Evolutionary conservation across 2,888 invertebrate species (phyloP).

Genomic region (Mylabris sibirica): DNA sequence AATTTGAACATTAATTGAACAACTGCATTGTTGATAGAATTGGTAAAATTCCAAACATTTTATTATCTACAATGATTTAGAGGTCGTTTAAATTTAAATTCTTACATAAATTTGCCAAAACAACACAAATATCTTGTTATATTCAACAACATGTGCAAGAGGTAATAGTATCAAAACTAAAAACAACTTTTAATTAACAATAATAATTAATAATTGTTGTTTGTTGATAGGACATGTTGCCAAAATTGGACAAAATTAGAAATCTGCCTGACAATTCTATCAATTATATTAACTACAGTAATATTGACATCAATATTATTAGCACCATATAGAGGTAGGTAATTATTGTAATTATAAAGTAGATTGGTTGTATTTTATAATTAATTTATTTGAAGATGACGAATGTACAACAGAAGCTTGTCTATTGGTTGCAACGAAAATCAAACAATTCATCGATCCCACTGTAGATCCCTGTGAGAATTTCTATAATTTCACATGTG

Average conservation of each 20-base stretch:
- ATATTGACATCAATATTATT: neutral
- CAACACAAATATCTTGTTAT: neutral
- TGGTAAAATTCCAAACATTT: neutral
- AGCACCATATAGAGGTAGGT: neutral
- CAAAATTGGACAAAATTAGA: constrained; percentile 1
- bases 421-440: neutral
- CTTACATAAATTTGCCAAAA: neutral
- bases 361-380: neutral
- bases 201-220: neutral
- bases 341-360: neutral
- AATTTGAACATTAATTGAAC: neutral
- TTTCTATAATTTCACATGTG: constrained; percentile 79
- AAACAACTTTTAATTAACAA: neutral
- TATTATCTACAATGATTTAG: neutral
- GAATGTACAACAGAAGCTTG: neutral
- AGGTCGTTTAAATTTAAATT: constrained; percentile 7
- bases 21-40: neutral
- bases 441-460: constrained; percentile 64
- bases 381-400: neutral
- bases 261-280: neutral
- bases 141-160: neutral
- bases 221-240: neutral
- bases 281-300: neutral
- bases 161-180: neutral
- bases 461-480: constrained; percentile 77